Evolutionary conservation across 2,888 invertebrate genomes (phyloP), one percentile per base, ranked within the genome.

Genomic region (Amiota communis): DNA sequence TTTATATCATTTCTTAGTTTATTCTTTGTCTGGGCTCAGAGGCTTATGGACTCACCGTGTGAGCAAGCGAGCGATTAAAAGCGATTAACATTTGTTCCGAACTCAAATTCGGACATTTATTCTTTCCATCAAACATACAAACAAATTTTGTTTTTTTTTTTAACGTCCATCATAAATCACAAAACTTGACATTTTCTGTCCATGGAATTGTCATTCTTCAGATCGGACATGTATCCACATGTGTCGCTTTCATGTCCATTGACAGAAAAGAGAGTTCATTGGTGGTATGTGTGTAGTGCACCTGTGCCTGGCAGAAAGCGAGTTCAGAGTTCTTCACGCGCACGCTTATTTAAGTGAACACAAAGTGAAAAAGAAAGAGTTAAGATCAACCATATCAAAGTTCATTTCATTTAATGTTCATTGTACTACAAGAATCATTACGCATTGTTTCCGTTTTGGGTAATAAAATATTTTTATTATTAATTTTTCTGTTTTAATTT

Each of bases 21-120:
- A 49, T 65, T 8, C 11, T 48, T 11, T 65, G 17, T 12, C 13
- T 36, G 36, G 59, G 10, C 59, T 20, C 15, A 59, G 11, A 49
- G 36, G 36, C 36, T 6, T 6, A 36, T 36, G 36, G 36, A 6
- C 36, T 36, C 36, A 36, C 36, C 65, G 47, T 48, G 63, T 46
- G 63, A 23, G 12, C 63, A 81, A 80, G 80, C 86, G 83, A 80
- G 80, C 86, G 83, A 83, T 83, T 83, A 86, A 83, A 83, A 63
- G 81, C 86, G 86, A 83, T 83, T 83, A 83, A 83, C 86, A 85
- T 86, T 86, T 81, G 78, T 85, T 80, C 77, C 77, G 56, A 53
- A 53, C 53, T 12, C 53, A n/a, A 53, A 53, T 20, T 59, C 17
- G 59, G 20, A 59, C 59, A 3, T 59, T 20, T n/a, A 20, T 20